Base-by-base conservation (phyloP, 2,888 invertebrate species). In the Chydorus sphaericus region DNA sequence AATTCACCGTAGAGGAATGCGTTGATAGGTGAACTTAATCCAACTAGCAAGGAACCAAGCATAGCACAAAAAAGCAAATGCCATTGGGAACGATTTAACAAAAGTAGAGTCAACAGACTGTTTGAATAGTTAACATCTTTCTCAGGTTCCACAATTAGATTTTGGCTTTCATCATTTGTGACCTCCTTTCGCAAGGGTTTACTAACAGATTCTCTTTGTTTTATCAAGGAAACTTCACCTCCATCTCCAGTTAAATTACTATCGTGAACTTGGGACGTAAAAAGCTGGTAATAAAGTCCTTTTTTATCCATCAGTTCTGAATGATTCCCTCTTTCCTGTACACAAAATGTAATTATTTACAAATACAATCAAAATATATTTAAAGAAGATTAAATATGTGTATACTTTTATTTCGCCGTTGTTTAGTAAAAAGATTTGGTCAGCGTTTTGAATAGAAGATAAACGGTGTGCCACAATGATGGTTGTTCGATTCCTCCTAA, bases 1-100 rank as follows among this genome's bases (percentile, higher is more conserved):
- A 85, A 81, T 65, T 86, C 82, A 36, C 86, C 86, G 63, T 86
- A 86, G n/a, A 86, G 71, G 1, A 85, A 73, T 0, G 85, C 84
- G 67, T 84, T 86, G 36, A 78, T 73, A 0, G 86, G 85, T 62
- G 83, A 81, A 0, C 82, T 79, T 0, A 79, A 73, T 0, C 87
- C 87, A 2, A 83, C 81, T 53, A 78, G 70, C 0, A 80, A 68
- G 0, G 85, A 79, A 0, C 83, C 81, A 2, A 83, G 44, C 11
- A 80, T 73, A 62, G 75, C 76, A 6, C 76, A 65, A 0, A 80
- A 49, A 64, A 85, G 79, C 62, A 73, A 75, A 49, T 75, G 76
- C 75, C 82, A 85, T 68, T 86, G 86, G 0, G 81, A 80, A 36
- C 73, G 71, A n/a, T n/a, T n/a, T n/a, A n/a, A n/a, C n/a, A n/a